Base-by-base conservation (phyloP, 37 sponge, comb jelly and placozoan genomes). In the Dysidea cf. avara region DNA sequence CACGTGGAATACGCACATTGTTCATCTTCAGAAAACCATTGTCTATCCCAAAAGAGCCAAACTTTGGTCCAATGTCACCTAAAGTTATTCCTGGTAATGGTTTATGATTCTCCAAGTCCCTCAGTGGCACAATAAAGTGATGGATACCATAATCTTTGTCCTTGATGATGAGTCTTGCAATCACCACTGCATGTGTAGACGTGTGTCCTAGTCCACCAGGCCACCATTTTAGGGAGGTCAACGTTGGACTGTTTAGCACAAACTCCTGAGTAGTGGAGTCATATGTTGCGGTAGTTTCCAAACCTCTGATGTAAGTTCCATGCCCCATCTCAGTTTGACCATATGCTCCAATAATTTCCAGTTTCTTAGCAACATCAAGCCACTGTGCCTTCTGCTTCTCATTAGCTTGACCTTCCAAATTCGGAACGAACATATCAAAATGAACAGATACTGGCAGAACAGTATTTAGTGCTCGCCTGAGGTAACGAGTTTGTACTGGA, bases 261-360 rank as follows among this genome's bases (percentile, higher is more conserved):
- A 94, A 94, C 68, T 94, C 88, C 72, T 91, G 80, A 6, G 76
- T 83, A 3, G 25, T 68, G 21, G 77, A 78, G 55, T 87, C 88
- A 48, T 86, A 94, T 0, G 93, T 91, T 7, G 95, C 95, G 14
- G 81, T 87, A 11, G 95, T 94, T 52, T 94, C 95, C 68, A 94
- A 49, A 16, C 95, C 95, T 39, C 92, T 76, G n/a, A 94, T 28
- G 50, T 82, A 78, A 12, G 92, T 82, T 20, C 92, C 95, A 80
- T 94, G 95, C 17, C 95, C 92, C 61, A 94, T 51, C 84, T 94
- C 95, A 25, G 95, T 94, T 76, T 94, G 95, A 0, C 92, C 95
- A 77, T 94, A 94, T 16, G 85, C 77, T 35, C 95, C 95, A 50
- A 94, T 82, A 52, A 94, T 83, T 18, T 74, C 62, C 72, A 67